Base-by-base conservation (phyloP, 2,113 vertebrate genomes). In the Mustela nigripes region DNA sequence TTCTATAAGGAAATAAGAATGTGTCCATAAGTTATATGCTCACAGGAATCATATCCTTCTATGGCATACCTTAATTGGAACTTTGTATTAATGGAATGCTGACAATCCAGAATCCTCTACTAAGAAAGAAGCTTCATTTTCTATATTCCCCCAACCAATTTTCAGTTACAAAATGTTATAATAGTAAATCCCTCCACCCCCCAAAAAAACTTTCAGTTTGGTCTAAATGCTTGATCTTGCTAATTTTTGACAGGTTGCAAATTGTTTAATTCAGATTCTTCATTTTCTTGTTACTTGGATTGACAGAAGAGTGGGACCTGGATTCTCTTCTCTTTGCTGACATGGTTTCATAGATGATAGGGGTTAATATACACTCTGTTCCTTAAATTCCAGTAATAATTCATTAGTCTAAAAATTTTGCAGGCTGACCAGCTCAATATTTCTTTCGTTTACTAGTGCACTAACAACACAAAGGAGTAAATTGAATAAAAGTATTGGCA, bases 181-280 rank as follows among this genome's bases (percentile, higher is more conserved):
- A 87, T 85, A 94, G 63, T 78, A 86, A 86, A 11, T 0, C 5
- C 1, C 0, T 7, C 28, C 16, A 3, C 11, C 24, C 28, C 31
- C 2, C 1, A 1, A n/a, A 69, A 60, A 53, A 69, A 4, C 56
- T 94, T 96, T 95, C 69, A 67, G 33, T 89, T 96, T 97, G 39
- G 22, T 86, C 78, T 91, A 76, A 97, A 56, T 76, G 45, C 85
- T 97, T 96, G 94, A 95, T 92, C 24, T 71, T 83, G 24, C 36
- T 87, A 96, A 90, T 39, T 98, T 97, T 96, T 97, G 97, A 88
- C 58, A 97, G 85, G 90, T 89, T 92, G 73, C 1, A 89, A 96
- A 97, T 65, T 94, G 94, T 67, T 95, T 95, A 89, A 93, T 97
- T 96, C 91, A 93, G 45, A 33, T 94, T 95, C 56, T 95, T 96